Base-by-base conservation (phyloP, 1,140 invertebrate species). In the Cyrtorhinus lividipennis region DNA sequence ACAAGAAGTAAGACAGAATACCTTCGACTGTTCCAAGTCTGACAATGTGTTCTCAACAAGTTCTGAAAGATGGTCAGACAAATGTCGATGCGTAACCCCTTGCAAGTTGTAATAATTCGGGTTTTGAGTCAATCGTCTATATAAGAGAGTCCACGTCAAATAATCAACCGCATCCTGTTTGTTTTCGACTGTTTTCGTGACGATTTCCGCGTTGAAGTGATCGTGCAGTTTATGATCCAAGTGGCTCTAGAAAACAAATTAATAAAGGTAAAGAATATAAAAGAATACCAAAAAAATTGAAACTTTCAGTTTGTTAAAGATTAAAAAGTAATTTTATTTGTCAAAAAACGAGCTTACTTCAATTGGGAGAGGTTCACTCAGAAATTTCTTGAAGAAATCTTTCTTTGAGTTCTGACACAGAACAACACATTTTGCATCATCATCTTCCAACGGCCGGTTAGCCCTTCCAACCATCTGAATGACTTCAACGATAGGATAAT, bases 111-210 rank as follows among this genome's bases (percentile, higher is more conserved):
- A 99, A 72, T 99, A 99, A 75, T 99, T 99, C 8, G 97, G 97
- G 79, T 99, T 99, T 75, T 98, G 95, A 1, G 96, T 98, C 69
- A 99, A 83, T 64, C 97, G 76, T 15, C 95, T 79, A 72, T 99
- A 99, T 0, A 99, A 75, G 77, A 99, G 97, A 0, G 95, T 99
- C 96, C 97, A 99, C 0, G 97, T 99, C 1, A 99, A 77, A 71
- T 99, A 99, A 77, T 99, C 97, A 0, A 99, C 95, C 0, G 95
- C 95, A 75, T 99, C 97, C 73, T 99, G 97, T 75, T 99, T 99
- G 76, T 99, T 99, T 74, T 99, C 96, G 72, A 99, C 96, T 0
- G 95, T 99, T 77, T 98, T 98, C 0, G 96, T 99, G 0, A 99
- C 95, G 61, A 99, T 96, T 77, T 99, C 97, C 0, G 97, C 95